Evolutionary conservation across 2,888 invertebrate genomes (phyloP), one percentile per base, ranked within the genome.

Genomic region (Phyllotreta striolata): DNA sequence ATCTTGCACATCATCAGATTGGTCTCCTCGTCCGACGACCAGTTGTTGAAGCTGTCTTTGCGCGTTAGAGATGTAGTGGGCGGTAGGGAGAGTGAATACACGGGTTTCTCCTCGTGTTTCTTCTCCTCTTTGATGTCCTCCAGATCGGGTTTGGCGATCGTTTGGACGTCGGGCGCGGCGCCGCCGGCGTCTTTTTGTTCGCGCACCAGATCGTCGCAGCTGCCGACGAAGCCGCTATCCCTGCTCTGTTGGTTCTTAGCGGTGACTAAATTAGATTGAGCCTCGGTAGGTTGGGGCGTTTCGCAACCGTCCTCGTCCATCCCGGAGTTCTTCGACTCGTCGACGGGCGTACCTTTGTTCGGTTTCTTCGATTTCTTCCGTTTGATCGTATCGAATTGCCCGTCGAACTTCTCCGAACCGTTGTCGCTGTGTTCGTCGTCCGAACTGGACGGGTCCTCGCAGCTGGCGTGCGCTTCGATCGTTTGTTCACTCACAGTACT

Each of bases 1-100:
- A 95, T 93, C 83, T 94, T 95, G 40, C 91, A 92, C 95, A 95
- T 95, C 95, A 95, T 95, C 47, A 95, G 83, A 80, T 95, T 95
- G 1, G 95, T 95, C 83, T 95, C 95, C 78, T 95, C 95, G 77
- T 95, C 95, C 2, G 94, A 94, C 69, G 93, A 94, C 94, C 95
- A 95, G 77, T 95, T 95, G 79, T 94, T 95, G 82, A 95, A 95
- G 78, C 93, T 93, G 80, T 95, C 94, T 81, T 93, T 94, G 67
- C 94, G 85, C 40, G 90, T 89, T 35, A 94, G 82, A 9, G 89
- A 86, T 8, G 87, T 85, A 41, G 85, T 83, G 1, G 87, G 84
- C 38, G 86, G 84, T 12, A 79, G 72, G 7, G 82, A 81, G 10
- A 73, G 71, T 0, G 77, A 56, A 4, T 24, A 24, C 4, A 70